Evolutionary conservation across 2,888 invertebrate species (phyloP).

Genomic region (Eustalomyia histrio): DNA sequence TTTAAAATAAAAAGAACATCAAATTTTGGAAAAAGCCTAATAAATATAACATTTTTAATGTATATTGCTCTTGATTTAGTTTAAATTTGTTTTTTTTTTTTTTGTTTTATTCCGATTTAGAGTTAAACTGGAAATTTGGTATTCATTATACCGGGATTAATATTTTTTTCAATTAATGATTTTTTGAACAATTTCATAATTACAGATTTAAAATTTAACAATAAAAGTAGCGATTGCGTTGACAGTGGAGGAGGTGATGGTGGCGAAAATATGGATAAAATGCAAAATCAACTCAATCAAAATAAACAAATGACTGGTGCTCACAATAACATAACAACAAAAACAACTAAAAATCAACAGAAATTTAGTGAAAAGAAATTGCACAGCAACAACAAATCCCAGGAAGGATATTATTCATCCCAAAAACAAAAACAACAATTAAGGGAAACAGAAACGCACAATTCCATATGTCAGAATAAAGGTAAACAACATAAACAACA

Average conservation of each 20-base stretch:
- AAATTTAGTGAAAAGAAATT: slow-evolving; percentile 13
- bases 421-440: slow-evolving; percentile 6
- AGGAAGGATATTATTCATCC: background rate
- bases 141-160: no score
- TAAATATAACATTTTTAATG: no score
- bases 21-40: no score
- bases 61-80: no score
- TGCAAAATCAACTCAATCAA: slow-evolving; percentile 35
- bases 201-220: slow-evolving; percentile 40
- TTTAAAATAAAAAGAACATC: no score
- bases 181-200: no score
- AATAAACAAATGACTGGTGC: slow-evolving; percentile 21
- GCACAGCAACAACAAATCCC: slow-evolving; percentile 3
- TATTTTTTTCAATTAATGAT: no score
- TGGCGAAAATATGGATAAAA: slow-evolving; percentile 4
- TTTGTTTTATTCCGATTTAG: no score
- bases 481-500: slow-evolving; percentile 47
- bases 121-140: no score
- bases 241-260: slow-evolving; percentile 9
- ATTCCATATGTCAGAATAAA: slow-evolving; percentile 13
- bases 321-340: slow-evolving; percentile 60
- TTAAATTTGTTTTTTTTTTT: no score
- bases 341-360: slow-evolving; percentile 12
- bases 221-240: slow-evolving; percentile 22
- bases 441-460: slow-evolving; percentile 53